Evolutionary conservation across 2,113 vertebrate genomes (phyloP).

Genomic region (Oncorhynchus masou): DNA sequence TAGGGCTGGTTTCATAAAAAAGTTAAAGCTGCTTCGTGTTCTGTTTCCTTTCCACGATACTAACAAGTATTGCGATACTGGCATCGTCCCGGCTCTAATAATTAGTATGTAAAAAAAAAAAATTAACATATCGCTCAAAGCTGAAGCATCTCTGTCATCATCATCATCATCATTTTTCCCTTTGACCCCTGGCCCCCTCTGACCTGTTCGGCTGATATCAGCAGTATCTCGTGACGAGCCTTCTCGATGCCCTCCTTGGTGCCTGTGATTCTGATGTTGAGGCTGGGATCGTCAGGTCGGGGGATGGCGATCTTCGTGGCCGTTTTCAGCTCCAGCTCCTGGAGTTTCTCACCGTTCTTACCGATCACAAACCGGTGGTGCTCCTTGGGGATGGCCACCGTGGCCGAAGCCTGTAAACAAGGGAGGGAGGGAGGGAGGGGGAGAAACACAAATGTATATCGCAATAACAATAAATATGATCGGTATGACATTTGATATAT

Average conservation of each 20-base stretch:
- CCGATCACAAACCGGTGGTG: conserved; percentile 77
- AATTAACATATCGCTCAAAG: too few relatives aligned
- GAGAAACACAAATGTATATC: neutral
- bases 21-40: too few relatives aligned
- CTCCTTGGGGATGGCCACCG: conserved; percentile 77
- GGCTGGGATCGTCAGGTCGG: conserved; percentile 72
- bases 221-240: conserved; percentile 73
- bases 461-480: too few relatives aligned
- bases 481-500: too few relatives aligned
- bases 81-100: too few relatives aligned
- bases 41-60: too few relatives aligned
- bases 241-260: conserved; percentile 80
- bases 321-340: conserved; percentile 78
- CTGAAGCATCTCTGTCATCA: neutral
- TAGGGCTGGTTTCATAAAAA: too few relatives aligned
- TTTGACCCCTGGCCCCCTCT: neutral
- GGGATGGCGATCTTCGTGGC: conserved; percentile 77
- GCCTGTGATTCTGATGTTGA: conserved; percentile 74
- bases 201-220: conserved; percentile 79
- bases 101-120: too few relatives aligned
- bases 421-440: neutral
- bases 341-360: conserved; percentile 78
- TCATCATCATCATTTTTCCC: neutral
- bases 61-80: too few relatives aligned
- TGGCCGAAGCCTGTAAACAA: conserved; percentile 64